Base-by-base conservation (phyloP, 2,888 invertebrate species). In the Drosophila phalerata region DNA sequence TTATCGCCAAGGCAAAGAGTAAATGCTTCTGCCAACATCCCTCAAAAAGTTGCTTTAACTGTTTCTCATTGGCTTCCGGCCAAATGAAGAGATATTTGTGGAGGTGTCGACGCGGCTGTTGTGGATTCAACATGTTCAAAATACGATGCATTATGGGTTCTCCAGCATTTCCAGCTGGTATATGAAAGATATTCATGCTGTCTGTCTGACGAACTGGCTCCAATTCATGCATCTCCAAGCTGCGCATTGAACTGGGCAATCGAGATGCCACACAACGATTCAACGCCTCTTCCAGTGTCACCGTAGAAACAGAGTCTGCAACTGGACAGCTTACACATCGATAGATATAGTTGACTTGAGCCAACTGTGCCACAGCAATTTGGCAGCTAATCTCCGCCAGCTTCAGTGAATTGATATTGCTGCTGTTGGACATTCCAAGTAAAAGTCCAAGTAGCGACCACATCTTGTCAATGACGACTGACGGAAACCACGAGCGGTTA, bases 71-170 rank as follows among this genome's bases (percentile, higher is more conserved):
- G 0, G 82, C 78, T 3, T 38, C 58, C 0, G 82, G 78, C 85
- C 92, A 92, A 0, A 91, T 51, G 22, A 91, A 87, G 5, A 90
- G 43, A 69, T 91, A 92, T 51, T 88, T 90, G 32, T 91, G 91
- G 2, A 73, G 61, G 5, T 87, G 85, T n/a, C 90, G 91, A 2
- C 66, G 63, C 0, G 53, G 63, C 60, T 91, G 91, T 8, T 58
- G 73, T 1, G 76, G 66, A 79, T 91, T 91, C 19, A 91, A 30
- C 69, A 87, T 75, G 5, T 57, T 19, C 30, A 77, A 8, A 10
- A 90, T 79, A 4, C 81, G 78, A 6, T 57, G 69, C 8, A 84
- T 57, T 4, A 79, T n/a, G 0, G 78, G 49, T 5, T 63, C 63
- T 0, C 79, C 87, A 1, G 40, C 38, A 1, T 38, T 34, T 3